Conservation (phyloP, 2,113 vertebrate genomes). For the Parus major region DNA sequence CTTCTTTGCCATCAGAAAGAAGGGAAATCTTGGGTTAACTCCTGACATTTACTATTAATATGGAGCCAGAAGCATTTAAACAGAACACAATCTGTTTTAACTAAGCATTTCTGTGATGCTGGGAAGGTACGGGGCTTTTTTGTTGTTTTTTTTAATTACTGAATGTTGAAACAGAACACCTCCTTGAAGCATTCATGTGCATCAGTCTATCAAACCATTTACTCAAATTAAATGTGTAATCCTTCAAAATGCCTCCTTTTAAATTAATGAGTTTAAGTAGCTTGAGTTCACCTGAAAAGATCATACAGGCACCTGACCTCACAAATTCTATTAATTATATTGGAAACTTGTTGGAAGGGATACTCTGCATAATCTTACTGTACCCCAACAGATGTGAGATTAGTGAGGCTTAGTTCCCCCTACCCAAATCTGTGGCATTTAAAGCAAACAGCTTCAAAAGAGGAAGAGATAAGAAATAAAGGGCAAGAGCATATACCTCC, state of each 20-base stretch:
- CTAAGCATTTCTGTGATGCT: constrained; percentile 10
- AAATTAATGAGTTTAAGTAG: constrained; percentile 87
- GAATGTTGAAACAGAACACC: constrained; percentile 79
- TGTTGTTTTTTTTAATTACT: constrained; percentile 79
- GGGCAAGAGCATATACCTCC: neutral
- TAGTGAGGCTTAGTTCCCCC: constrained; percentile 59
- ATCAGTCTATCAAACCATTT: constrained; percentile 87
- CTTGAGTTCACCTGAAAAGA: constrained; percentile 85
- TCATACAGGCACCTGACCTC: constrained; percentile 76
- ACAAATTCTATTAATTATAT: constrained; percentile 79
- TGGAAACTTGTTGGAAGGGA: constrained; percentile 68
- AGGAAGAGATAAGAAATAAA: neutral
- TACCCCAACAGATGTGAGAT: constrained; percentile 67
- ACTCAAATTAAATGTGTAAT: constrained; percentile 88
- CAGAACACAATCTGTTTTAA: constrained; percentile 38
- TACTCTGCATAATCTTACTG: constrained; percentile 58
- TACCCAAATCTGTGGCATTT: constrained; percentile 17
- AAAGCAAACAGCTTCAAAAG: neutral
- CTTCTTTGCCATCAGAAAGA: neutral
- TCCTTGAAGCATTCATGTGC: constrained; percentile 83
- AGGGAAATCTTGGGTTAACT: neutral
- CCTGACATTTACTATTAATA: constrained; percentile 14
- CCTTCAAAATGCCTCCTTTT: constrained; percentile 86
- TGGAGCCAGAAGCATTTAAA: constrained; percentile 22
- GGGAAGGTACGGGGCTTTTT: neutral